phyloP scores from a whole-genome alignment of 2,797 vertebrate species.

The Scarus forsteni region DNA sequence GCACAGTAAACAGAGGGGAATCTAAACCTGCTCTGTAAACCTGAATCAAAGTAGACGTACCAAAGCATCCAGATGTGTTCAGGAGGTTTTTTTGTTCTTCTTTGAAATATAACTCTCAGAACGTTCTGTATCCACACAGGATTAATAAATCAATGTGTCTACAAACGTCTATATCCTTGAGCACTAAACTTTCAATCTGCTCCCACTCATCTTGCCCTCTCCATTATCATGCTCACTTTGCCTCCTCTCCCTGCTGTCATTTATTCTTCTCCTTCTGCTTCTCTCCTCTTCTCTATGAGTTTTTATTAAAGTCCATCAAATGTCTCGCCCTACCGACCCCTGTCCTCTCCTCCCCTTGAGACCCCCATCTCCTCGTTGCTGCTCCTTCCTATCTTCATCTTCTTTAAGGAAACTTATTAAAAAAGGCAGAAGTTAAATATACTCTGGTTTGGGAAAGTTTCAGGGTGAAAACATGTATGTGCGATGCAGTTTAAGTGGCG shows the following conservation, averaged over 20 bases:
- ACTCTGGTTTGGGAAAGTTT: neutral
- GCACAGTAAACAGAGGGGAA: too few relatives aligned
- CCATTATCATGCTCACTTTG: neutral
- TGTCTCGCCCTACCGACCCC: neutral
- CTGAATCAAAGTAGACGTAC: too few relatives aligned
- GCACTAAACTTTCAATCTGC: neutral
- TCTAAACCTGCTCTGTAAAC: too few relatives aligned
- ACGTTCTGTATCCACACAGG: neutral
- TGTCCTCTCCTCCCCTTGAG: neutral
- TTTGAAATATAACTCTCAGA: neutral
- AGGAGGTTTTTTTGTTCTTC: too few relatives aligned
- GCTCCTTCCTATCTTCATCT: neutral
- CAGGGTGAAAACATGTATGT: neutral
- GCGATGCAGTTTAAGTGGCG: neutral
- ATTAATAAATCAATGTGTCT: neutral
- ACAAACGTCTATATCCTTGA: neutral
- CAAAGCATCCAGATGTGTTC: neutral
- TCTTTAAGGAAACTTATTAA: slow-evolving; percentile 19
- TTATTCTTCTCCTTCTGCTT: neutral
- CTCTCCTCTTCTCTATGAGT: slow-evolving; percentile 1
- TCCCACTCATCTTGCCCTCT: neutral
- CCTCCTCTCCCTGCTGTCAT: neutral
- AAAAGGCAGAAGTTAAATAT: slow-evolving; percentile 9
- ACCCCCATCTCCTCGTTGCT: neutral
- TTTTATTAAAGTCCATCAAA: slow-evolving; percentile 35